phyloP scores from a whole-genome alignment of 2,888 invertebrate species.

The Anodontia alba region DNA sequence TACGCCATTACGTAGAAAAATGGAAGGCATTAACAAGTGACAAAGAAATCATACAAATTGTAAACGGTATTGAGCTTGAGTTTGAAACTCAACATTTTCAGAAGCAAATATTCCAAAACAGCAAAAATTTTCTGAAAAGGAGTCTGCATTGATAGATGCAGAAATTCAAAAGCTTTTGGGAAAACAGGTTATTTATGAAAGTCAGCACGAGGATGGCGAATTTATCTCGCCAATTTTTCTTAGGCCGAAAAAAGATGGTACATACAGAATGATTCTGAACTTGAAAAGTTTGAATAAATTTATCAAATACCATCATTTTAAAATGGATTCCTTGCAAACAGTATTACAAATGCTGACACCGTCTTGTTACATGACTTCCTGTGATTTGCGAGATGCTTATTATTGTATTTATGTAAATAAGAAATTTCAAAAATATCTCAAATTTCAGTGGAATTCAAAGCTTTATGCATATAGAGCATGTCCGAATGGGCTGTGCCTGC shows the following conservation, averaged over 20 bases:
- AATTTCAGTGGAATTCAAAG: slow-evolving; percentile 26
- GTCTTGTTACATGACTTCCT: slow-evolving; percentile 14
- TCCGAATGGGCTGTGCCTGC: slow-evolving; percentile 34
- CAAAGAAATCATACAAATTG: neutral
- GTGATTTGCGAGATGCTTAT: slow-evolving; percentile 27
- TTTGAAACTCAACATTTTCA: neutral
- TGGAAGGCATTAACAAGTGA: neutral
- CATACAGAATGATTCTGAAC: slow-evolving; percentile 35
- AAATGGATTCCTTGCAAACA: slow-evolving; percentile 39
- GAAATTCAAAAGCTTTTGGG: slow-evolving; percentile 32
- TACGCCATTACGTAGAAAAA: neutral
- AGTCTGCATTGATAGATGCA: slow-evolving; percentile 13
- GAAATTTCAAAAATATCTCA: slow-evolving; percentile 20
- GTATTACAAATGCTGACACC: slow-evolving; percentile 12
- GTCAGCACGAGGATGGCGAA: slow-evolving; percentile 5
- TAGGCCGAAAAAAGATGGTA: slow-evolving; percentile 28
- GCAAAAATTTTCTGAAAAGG: neutral
- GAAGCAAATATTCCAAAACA: neutral
- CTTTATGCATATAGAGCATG: slow-evolving; percentile 30
- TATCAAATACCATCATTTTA: slow-evolving; percentile 36
- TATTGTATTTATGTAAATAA: slow-evolving; percentile 19
- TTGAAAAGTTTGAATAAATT: slow-evolving; percentile 31
- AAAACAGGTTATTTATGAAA: slow-evolving; percentile 20
- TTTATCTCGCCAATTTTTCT: slow-evolving; percentile 47
- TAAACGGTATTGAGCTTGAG: neutral